Conservation (phyloP, 2,888 invertebrate genomes). For the Euplagia quadripunctaria region DNA sequence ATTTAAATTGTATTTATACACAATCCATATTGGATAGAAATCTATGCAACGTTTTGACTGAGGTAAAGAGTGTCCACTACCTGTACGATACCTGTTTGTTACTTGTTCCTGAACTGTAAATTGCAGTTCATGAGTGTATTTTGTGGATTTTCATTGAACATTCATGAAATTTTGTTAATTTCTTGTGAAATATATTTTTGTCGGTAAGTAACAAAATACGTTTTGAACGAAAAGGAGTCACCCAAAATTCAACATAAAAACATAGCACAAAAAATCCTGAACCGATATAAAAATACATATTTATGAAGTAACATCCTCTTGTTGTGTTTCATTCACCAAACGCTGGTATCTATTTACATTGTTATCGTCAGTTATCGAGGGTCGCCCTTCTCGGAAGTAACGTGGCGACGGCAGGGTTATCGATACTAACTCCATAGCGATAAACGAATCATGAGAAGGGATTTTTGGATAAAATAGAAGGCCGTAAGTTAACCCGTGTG, state of each 20-base stretch:
- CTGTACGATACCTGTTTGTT: not conserved
- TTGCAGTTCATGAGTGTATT: too few relatives aligned
- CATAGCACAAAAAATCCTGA: constrained; percentile 28
- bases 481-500: constrained; percentile 21
- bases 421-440: constrained; percentile 51
- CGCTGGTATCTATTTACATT: constrained; percentile 56
- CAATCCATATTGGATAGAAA: not conserved
- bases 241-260: constrained; percentile 15
- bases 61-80: not conserved
- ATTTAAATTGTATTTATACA: too few relatives aligned
- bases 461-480: constrained; percentile 43
- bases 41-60: not conserved
- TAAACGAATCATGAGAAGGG: constrained; percentile 51
- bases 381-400: constrained; percentile 67
- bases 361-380: constrained; percentile 64
- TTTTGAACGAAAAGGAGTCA: constrained; percentile 12
- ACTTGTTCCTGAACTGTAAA: not conserved
- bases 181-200: not conserved
- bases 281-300: constrained; percentile 49
- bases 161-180: not conserved
- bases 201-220: constrained; percentile 8
- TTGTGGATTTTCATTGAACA: too few relatives aligned
- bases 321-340: constrained; percentile 59
- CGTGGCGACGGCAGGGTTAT: constrained; percentile 59
- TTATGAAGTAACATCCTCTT: constrained; percentile 52